Evolutionary conservation across 2,113 vertebrate species (phyloP).

Genomic region (Machaerirhynchus nigripectus): DNA sequence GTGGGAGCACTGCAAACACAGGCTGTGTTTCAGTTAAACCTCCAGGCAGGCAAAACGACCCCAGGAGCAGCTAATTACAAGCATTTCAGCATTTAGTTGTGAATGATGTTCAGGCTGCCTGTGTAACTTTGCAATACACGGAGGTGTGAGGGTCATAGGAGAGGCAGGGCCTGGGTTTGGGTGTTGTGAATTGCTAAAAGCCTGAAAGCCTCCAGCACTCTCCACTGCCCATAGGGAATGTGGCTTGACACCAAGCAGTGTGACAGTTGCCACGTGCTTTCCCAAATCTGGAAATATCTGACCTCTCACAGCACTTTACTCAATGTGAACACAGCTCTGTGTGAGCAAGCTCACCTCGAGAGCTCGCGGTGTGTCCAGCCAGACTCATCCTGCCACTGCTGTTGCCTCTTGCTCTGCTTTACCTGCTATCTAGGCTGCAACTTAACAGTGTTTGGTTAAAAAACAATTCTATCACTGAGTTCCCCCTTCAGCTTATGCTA

Average conservation of each 20-base stretch:
- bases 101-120: not conserved
- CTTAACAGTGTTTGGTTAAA: slow-evolving; percentile 36
- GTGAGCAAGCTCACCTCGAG: not conserved
- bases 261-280: not conserved
- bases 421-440: not conserved
- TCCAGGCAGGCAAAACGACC: not conserved
- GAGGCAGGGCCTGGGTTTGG: not conserved
- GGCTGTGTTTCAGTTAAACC: not conserved
- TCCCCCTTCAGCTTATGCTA: slow-evolving; percentile 18
- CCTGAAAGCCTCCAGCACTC: not conserved
- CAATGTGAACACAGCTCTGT: accelerated
- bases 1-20: not conserved
- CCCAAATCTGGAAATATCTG: not conserved
- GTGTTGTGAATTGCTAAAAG: not conserved
- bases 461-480: slow-evolving; percentile 8
- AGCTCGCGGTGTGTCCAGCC: not conserved
- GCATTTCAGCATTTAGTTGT: not conserved
- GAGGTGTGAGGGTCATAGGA: not conserved
- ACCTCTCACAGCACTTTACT: not conserved
- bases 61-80: not conserved
- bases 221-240: not conserved
- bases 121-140: not conserved
- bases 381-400: not conserved
- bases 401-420: slow-evolving; percentile 7
- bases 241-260: not conserved